Percentiles rank a stretch among this genome's conserved stretches.
phyloP scores from a whole-genome alignment of 2,888 invertebrate genomes.

The Drosophila flavopinicola region DNA sequence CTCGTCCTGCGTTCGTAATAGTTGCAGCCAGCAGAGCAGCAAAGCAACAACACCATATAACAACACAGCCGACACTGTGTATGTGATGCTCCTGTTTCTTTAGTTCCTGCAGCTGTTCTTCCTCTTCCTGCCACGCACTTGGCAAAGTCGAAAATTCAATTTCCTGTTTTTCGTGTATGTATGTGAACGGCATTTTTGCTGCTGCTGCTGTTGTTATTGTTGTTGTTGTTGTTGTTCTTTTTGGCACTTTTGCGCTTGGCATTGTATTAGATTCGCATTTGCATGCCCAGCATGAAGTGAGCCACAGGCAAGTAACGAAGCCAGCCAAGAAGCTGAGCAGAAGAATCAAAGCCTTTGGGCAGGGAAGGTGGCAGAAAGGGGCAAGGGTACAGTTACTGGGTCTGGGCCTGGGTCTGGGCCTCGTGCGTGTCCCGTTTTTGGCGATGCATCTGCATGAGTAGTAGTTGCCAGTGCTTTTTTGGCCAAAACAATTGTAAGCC shows the following conservation, averaged over 20 bases:
- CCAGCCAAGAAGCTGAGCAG: constrained; percentile 27
- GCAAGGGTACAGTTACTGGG: too few species aligned
- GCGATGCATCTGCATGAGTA: constrained; percentile 44
- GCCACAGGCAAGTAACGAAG: constrained; percentile 57
- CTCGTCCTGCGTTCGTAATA: constrained; percentile 63
- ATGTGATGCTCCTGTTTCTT: constrained; percentile 51
- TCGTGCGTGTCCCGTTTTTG: constrained; percentile 55
- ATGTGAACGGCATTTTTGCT: constrained; percentile 64
- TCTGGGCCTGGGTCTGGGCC: constrained; percentile 22
- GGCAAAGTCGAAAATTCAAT: constrained; percentile 81
- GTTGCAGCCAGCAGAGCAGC: constrained; percentile 59
- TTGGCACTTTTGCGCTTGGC: constrained; percentile 71
- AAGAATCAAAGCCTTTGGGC: constrained; percentile 10
- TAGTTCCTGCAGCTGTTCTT: constrained; percentile 56
- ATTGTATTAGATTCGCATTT: constrained; percentile 80
- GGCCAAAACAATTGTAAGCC: constrained; percentile 66
- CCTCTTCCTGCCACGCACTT: constrained; percentile 76
- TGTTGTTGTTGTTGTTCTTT: constrained; percentile 25
- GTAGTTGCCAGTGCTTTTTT: constrained; percentile 54
- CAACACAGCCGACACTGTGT: constrained; percentile 37
- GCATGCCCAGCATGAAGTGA: constrained; percentile 75
- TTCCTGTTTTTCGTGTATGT: constrained; percentile 76
- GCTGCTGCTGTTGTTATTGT: constrained; percentile 12
- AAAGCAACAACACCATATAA: constrained; percentile 22
- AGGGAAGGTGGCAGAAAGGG: neutral